A percentile compares a stretch with the other conserved stretches of the same genome.
Evolutionary conservation across 2,797 vertebrate species (phyloP).

Genomic region (Acanthiza pusilla): DNA sequence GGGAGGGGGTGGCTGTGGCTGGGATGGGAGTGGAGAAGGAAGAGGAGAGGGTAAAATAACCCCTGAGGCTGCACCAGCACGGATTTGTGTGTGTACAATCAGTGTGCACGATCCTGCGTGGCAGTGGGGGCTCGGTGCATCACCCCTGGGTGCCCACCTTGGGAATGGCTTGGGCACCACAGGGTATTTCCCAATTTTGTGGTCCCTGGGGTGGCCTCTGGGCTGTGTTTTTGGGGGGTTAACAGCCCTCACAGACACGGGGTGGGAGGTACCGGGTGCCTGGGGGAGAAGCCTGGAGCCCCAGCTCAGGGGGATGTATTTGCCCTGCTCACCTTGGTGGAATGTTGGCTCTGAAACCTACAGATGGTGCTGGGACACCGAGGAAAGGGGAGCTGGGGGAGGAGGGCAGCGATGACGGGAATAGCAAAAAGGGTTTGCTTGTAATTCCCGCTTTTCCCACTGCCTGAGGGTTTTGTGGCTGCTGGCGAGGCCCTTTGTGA

Average conservation of each 20-base stretch:
- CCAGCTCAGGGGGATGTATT: rapidly evolving
- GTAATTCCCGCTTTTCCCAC: background rate
- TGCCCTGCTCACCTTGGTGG: background rate
- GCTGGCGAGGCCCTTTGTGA: background rate
- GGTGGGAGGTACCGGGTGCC: rapidly evolving
- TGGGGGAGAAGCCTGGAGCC: background rate
- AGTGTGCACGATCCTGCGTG: rapidly evolving
- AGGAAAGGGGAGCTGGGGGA: background rate
- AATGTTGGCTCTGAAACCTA: background rate
- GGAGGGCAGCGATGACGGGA: background rate
- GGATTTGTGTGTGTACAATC: rapidly evolving
- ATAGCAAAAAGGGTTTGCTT: too few relatives aligned
- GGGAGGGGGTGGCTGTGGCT: rapidly evolving
- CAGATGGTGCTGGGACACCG: rapidly evolving
- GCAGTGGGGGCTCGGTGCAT: rapidly evolving
- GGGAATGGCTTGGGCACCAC: rapidly evolving
- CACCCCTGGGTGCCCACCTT: rapidly evolving
- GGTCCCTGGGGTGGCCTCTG: background rate
- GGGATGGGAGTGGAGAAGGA: rapidly evolving
- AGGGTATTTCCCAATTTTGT: rapidly evolving
- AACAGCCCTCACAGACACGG: rapidly evolving
- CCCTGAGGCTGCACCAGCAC: rapidly evolving
- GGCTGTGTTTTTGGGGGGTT: background rate
- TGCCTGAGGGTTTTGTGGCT: background rate
- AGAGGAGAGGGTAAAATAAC: background rate